Base-by-base conservation (phyloP, 2,113 vertebrate species). In the Phasianus colchicus region DNA sequence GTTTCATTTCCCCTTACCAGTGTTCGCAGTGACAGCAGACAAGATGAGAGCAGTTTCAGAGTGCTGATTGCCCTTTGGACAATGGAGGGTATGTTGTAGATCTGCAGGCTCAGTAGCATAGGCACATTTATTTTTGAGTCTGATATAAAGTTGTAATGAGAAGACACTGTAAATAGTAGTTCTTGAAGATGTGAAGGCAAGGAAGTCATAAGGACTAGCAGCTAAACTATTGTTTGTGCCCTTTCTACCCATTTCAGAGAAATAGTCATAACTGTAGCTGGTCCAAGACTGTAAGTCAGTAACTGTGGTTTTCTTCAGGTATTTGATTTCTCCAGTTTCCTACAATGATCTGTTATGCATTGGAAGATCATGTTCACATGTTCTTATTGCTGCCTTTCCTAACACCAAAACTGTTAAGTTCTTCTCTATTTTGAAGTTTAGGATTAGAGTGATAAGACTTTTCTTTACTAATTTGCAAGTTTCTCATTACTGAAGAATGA, bases 1-100 rank as follows among this genome's bases (percentile, higher is more conserved):
- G 21, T 30, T 71, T 48, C 18, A 25, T 52, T 22, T 7, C 3
- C 16, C 36, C 14, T 1, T n/a, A 54, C 27, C 13, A 4, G 0
- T 20, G 11, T 63, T 65, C 63, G 30, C 27, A 38, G 4, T 24
- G 13, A 8, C 70, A 12, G 22, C 70, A 45, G 36, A 48, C n/a
- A 30, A 9, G 45, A 25, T 10, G 15, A 36, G 72, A 61, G 11
- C 30, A 0, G 1, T 75, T 84, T 69, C 25, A 67, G 65, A 82
- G 55, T 64, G 30, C 20, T 73, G 3, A 0, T 29, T 78, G 34
- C 16, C 34, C n/a, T 89, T 74, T 60, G 38, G 71, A 42, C 43
- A 10, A 6, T 4, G 1, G 19, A 8, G 5, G 5, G 40, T 83
- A 10, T 81, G 15, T 5, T 80, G 36, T 55, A 70, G 55, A 20